These are phyloP conservation scores for Cynopterus brachyotis DNA, from an alignment of 2,113 vertebrate species.

Conservation along the genomic window DNA sequence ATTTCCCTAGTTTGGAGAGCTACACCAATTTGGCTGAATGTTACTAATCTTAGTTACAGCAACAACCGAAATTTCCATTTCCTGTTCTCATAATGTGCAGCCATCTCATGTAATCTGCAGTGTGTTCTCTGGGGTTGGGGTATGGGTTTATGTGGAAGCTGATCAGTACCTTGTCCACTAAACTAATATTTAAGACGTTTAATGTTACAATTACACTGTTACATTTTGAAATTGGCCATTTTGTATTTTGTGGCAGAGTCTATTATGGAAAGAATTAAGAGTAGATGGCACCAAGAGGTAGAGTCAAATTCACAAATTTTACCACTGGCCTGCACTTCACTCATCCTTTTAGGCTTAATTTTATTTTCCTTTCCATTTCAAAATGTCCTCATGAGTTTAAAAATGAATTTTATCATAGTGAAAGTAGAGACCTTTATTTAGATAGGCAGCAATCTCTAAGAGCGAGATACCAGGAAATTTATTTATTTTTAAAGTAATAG, in stretches of 20 bases:
- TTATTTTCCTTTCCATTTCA: conserved; percentile 57
- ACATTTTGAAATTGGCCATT: background rate
- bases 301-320: background rate
- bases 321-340: background rate
- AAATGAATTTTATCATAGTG: conserved; percentile 37
- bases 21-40: background rate
- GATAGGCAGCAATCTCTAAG: background rate
- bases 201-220: background rate
- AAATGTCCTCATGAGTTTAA: conserved; percentile 36
- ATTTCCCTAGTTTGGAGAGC: background rate
- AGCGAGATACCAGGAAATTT: background rate
- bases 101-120: background rate
- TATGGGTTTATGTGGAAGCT: background rate
- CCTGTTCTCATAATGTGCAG: background rate
- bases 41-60: background rate
- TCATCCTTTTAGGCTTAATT: conserved; percentile 37
- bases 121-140: background rate
- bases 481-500: background rate
- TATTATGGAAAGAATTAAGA: background rate
- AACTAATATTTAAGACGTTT: background rate
- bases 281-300: background rate
- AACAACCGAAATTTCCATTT: background rate
- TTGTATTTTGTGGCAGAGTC: background rate
- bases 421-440: conserved; percentile 53
- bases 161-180: background rate